phyloP scores from a whole-genome alignment of 2,113 vertebrate species.

The Mohoua ochrocephala region DNA sequence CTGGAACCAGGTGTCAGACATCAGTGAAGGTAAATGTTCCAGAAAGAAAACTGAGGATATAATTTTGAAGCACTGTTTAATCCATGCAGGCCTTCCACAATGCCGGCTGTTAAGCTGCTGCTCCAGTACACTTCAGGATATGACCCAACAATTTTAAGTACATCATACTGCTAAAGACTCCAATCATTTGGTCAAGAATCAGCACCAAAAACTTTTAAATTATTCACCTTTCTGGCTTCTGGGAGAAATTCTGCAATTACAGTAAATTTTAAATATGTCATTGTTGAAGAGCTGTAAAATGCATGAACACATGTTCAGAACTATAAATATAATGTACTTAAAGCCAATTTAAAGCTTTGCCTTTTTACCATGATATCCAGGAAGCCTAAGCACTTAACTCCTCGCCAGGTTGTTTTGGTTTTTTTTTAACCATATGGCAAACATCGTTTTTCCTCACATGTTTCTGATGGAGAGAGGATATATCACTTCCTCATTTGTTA shows the following conservation, averaged over 20 bases:
- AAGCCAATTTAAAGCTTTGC: not conserved
- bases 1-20: not conserved
- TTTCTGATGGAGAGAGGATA: not conserved
- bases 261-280: not conserved
- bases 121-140: not conserved
- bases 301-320: not conserved
- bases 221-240: not conserved
- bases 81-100: not conserved
- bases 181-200: not conserved
- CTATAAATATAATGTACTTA: not conserved
- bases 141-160: not conserved
- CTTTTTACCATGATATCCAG: not conserved
- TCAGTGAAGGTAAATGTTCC: not conserved
- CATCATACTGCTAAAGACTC: not conserved
- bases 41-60: not conserved
- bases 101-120: not conserved
- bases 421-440: not conserved
- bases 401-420: not conserved
- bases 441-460: not conserved
- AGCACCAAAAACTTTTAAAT: not conserved
- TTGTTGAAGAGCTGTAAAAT: constrained; percentile 22
- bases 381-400: not conserved
- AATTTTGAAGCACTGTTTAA: not conserved
- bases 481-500: not conserved
- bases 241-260: not conserved